A percentile compares a stretch with the other conserved stretches of the same genome.
These are phyloP conservation scores for Silurus asotus DNA, from an alignment of 2,113 vertebrate species.

Conservation along the genomic window DNA sequence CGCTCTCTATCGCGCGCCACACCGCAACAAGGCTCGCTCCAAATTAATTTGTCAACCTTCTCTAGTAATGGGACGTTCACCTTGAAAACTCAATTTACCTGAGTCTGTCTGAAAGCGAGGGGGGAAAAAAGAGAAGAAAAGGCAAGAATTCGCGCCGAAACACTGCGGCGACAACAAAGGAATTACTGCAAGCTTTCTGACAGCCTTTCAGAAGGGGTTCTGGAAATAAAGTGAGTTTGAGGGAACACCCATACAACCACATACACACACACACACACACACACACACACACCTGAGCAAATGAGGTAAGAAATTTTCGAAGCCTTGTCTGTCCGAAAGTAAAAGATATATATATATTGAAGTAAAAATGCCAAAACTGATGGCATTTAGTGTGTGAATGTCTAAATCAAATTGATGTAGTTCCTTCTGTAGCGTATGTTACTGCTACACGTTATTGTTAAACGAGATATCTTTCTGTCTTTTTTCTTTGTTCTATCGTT, in stretches of 20 bases:
- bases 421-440: not conserved
- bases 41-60: constrained; percentile 81
- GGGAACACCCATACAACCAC: not conserved
- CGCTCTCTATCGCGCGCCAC: constrained; percentile 74
- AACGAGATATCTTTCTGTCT: not conserved
- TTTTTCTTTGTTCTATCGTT: not conserved
- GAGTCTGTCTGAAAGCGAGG: constrained; percentile 60
- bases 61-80: constrained; percentile 76
- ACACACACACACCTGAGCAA: not conserved
- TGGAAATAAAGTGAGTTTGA: not conserved
- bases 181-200: constrained; percentile 48
- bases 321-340: not conserved
- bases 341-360: not conserved
- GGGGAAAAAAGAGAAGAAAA: constrained; percentile 31
- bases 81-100: constrained; percentile 82
- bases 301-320: constrained; percentile 2
- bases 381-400: no score
- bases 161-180: constrained; percentile 51
- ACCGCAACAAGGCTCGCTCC: constrained; percentile 71
- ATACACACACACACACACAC: constrained; percentile 32
- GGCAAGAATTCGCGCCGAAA: constrained; percentile 50
- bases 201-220: constrained; percentile 39
- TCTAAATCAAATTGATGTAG: not conserved
- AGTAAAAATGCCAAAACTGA: no score
- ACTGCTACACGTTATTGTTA: not conserved